phyloP scores from a whole-genome alignment of 1,140 invertebrate species.

The Bombus ignitus region DNA sequence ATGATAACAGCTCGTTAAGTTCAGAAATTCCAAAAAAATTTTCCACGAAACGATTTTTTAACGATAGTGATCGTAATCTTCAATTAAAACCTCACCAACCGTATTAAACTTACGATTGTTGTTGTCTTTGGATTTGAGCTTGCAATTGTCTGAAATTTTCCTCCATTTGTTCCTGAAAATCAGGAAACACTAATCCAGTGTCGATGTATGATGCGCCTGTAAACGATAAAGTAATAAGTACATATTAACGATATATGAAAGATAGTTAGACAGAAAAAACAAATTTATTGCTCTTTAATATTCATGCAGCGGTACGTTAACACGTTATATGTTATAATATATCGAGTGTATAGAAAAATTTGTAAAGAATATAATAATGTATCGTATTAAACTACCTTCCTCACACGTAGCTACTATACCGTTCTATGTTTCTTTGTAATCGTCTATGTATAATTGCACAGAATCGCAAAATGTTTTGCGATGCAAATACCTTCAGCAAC shows the following conservation, averaged over 20 bases:
- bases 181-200: not conserved
- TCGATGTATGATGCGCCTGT: not conserved
- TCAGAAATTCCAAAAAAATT: too few relatives aligned
- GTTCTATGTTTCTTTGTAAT: too few relatives aligned
- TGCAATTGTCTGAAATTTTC: slow-evolving; percentile 66
- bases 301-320: not conserved
- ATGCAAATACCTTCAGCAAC: not conserved
- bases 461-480: not conserved
- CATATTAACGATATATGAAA: not conserved
- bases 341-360: not conserved
- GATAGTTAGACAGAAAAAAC: too few relatives aligned
- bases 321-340: not conserved
- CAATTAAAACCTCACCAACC: not conserved
- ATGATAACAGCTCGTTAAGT: too few relatives aligned
- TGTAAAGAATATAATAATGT: not conserved
- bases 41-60: too few relatives aligned
- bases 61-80: too few relatives aligned
- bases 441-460: too few relatives aligned
- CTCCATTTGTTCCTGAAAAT: slow-evolving; percentile 56
- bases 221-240: not conserved
- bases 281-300: not conserved
- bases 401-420: not conserved
- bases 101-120: slow-evolving; percentile 68
- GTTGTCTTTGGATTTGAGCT: slow-evolving; percentile 61
- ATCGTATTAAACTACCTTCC: not conserved